Conservation (phyloP, 2,797 vertebrate species). For the Trachurus trachurus region DNA sequence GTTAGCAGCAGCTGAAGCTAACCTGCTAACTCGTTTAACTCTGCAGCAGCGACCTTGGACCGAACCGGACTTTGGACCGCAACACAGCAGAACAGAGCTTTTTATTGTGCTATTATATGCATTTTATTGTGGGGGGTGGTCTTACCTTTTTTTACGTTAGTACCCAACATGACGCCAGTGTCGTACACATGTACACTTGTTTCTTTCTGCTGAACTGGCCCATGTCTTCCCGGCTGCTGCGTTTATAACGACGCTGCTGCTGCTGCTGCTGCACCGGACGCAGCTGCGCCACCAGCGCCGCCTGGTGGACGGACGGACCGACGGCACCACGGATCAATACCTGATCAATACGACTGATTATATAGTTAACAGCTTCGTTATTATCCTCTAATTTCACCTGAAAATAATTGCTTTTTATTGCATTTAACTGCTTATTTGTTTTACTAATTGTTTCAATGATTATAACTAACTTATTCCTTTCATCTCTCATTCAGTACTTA, state of each 20-base stretch:
- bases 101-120: fast-evolving
- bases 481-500: neutral
- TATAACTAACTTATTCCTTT: too few species aligned
- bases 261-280: constrained; percentile 1
- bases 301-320: constrained; percentile 46
- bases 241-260: constrained; percentile 65
- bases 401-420: too few species aligned
- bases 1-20: constrained; percentile 40
- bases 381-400: neutral
- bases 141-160: constrained; percentile 67
- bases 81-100: fast-evolving
- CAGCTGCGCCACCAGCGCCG: constrained; percentile 17
- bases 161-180: constrained; percentile 20
- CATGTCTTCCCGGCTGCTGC: constrained; percentile 54
- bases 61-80: fast-evolving
- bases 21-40: constrained; percentile 2
- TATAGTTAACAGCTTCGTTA: neutral
- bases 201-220: constrained; percentile 10
- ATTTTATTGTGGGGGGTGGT: too few species aligned
- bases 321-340: neutral
- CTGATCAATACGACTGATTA: neutral
- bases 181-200: constrained; percentile 50
- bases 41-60: neutral
- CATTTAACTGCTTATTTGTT: neutral
- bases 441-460: neutral